phyloP scores from a whole-genome alignment of 2,797 vertebrate genomes.

The Notoglanidium macrostoma region DNA sequence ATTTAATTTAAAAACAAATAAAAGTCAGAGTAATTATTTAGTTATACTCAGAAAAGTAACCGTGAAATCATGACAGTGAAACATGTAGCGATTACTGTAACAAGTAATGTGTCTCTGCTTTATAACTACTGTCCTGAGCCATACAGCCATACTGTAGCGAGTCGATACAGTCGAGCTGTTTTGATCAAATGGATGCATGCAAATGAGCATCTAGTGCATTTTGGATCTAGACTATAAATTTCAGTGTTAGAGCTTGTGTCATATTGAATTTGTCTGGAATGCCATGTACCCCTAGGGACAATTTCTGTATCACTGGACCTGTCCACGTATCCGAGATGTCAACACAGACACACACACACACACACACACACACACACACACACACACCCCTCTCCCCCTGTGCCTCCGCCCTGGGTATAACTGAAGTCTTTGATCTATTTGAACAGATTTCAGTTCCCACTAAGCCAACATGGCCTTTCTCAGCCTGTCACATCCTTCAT shows the following conservation, averaged over 20 bases:
- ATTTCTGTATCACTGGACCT: neutral
- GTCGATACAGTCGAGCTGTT: neutral
- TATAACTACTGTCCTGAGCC: neutral
- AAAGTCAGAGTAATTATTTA: neutral
- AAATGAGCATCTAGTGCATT: neutral
- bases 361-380: constrained; percentile 2
- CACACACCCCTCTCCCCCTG: constrained; percentile 11
- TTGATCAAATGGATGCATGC: neutral
- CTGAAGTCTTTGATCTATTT: constrained; percentile 35
- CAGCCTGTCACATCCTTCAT: constrained; percentile 6
- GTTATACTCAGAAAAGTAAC: neutral
- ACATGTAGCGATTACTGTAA: neutral
- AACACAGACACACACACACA: constrained; percentile 6
- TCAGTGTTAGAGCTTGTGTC: neutral
- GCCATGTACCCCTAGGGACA: neutral
- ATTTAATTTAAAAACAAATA: neutral
- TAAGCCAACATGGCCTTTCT: constrained; percentile 30
- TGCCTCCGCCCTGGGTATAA: constrained; percentile 12
- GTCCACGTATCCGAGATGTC: constrained; percentile 16
- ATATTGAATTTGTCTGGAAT: constrained; percentile 12
- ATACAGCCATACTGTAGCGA: neutral
- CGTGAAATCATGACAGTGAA: neutral
- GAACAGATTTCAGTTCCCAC: constrained; percentile 28
- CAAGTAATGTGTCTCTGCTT: neutral
- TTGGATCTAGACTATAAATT: neutral